phyloP scores from a whole-genome alignment of 2,797 vertebrate genomes.

The Artibeus lituratus region DNA sequence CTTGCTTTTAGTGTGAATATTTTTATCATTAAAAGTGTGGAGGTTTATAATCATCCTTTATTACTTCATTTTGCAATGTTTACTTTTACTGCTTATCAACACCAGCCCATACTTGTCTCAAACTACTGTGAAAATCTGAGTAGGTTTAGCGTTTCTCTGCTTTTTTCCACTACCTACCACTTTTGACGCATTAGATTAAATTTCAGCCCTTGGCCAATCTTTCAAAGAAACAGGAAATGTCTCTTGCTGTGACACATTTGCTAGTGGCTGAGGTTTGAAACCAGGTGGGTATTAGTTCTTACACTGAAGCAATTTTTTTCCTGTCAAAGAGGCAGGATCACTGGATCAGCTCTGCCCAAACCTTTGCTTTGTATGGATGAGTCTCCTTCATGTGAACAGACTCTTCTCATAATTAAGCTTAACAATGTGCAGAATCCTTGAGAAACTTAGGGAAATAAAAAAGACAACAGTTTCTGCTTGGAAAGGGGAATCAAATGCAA shows the following conservation, averaged over 20 bases:
- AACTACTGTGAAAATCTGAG: conserved; percentile 66
- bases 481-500: background rate
- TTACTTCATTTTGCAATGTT: conserved; percentile 63
- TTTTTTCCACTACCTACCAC: conserved; percentile 69
- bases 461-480: background rate
- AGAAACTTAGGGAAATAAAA: conserved; percentile 8
- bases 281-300: conserved; percentile 83
- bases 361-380: conserved; percentile 68
- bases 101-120: conserved; percentile 24
- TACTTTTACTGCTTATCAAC: conserved; percentile 32
- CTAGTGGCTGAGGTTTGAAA: conserved; percentile 83
- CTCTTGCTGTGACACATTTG: conserved; percentile 84
- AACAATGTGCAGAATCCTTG: background rate
- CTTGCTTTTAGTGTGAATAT: background rate
- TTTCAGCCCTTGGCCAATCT: conserved; percentile 83
- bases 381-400: conserved; percentile 76
- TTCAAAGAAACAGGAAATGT: conserved; percentile 86
- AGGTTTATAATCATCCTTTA: background rate
- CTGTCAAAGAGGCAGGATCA: conserved; percentile 77
- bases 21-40: background rate
- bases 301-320: conserved; percentile 84
- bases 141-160: conserved; percentile 52
- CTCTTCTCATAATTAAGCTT: conserved; percentile 26
- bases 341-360: conserved; percentile 79
- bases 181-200: conserved; percentile 86